Evolutionary conservation across 2,888 invertebrate species (phyloP).

Genomic region (Tridacna crocea): DNA sequence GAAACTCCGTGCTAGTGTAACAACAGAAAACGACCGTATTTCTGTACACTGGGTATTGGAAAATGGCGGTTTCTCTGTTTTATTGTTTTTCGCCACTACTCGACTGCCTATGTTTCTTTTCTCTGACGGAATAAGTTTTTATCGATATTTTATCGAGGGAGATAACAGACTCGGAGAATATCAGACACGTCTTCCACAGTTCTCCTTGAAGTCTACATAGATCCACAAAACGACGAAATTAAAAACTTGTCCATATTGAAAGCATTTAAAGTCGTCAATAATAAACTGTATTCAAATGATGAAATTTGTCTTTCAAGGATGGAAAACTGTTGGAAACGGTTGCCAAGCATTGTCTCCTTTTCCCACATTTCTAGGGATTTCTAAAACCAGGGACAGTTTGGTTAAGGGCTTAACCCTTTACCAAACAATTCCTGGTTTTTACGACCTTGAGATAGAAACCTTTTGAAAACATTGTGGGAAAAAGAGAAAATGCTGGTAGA

Average conservation of each 20-base stretch:
- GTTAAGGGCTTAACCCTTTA: too few species aligned
- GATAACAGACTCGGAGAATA: slow-evolving; percentile 16
- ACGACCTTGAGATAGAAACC: too few species aligned
- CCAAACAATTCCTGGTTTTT: too few species aligned
- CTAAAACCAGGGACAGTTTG: too few species aligned
- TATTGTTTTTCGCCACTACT: slow-evolving; percentile 19
- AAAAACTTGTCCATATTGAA: too few species aligned
- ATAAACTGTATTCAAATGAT: too few species aligned
- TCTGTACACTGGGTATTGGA: slow-evolving; percentile 13
- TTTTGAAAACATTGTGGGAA: neutral
- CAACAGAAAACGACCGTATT: neutral
- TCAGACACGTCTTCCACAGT: slow-evolving; percentile 6
- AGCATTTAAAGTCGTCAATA: too few species aligned
- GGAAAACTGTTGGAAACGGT: too few species aligned
- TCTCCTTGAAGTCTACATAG: slow-evolving; percentile 1
- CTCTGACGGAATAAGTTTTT: slow-evolving; percentile 1
- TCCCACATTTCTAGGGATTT: neutral
- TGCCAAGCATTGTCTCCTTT: too few species aligned
- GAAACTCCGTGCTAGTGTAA: slow-evolving; percentile 13
- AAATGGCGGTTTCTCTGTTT: slow-evolving; percentile 24
- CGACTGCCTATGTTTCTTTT: slow-evolving; percentile 14
- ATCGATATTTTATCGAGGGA: slow-evolving; percentile 25
- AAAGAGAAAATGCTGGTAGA: neutral
- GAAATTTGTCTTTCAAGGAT: too few species aligned
- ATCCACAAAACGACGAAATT: neutral